Base-by-base conservation (phyloP, 1,140 invertebrate genomes). In the Tetramorium parvispinum region DNA sequence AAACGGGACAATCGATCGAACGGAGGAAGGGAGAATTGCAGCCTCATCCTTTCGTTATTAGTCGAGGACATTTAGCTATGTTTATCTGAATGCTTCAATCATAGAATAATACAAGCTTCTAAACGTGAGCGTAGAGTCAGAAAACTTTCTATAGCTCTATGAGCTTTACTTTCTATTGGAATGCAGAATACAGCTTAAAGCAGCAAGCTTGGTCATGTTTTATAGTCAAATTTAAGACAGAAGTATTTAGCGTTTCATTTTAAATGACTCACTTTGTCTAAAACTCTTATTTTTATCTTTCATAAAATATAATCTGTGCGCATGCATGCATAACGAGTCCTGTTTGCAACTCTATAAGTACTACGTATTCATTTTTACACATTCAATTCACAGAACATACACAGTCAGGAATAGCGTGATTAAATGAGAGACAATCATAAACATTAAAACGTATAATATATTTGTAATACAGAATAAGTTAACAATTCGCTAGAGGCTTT, bases 1-100 rank as follows among this genome's bases (percentile, higher is more conserved):
- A 88, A 61, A 85, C 49, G 40, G 55, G 68, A 88, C n/a, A 76
- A 90, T 90, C 65, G 27, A 61, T 87, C n/a, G n/a, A 51, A 43
- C 55, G 27, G 57, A 27, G 13, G 4, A 21, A 68, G 40, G 21
- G 37, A 68, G 40, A 49, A 8, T 0, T 10, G 18, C 1, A 4
- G 11, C 24, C 18, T 43, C 40, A 73, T 81, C 32, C 49, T 51
- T 24, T 24, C 40, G 24, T 59, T 59, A 46, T 82, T 43, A 32
- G 13, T 24, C 24, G 40, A 83, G 40, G 55, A 75, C 16, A 81
- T 70, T 8, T 18, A 40, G 32, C 21, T 59, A 21, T 1, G 8
- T 65, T 40, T 66, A 63, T 37, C 18, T 11, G 32, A 7, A 65
- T n/a, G 18, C 18, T 65, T 6, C 18, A 13, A 79, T 27, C 32